phyloP scores from a whole-genome alignment of 2,113 vertebrate species.

The Periophthalmodon schlosseri region DNA sequence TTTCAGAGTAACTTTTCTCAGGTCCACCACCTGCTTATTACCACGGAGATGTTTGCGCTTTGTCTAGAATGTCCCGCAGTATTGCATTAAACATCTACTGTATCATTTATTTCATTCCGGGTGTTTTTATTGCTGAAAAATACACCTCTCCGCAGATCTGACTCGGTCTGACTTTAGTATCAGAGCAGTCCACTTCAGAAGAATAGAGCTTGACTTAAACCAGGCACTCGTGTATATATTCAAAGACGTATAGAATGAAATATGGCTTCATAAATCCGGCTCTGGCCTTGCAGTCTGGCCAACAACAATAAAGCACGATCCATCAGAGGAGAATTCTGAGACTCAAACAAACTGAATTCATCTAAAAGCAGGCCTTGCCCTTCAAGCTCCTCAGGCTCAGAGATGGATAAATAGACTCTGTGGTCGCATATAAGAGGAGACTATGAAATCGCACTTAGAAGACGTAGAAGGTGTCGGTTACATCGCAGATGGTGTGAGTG shows the following conservation, averaged over 20 bases:
- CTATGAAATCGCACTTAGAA: slow-evolving; percentile 30
- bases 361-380: slow-evolving; percentile 21
- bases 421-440: slow-evolving; percentile 9
- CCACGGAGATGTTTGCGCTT: too few relatives aligned
- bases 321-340: slow-evolving; percentile 42
- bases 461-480: background rate
- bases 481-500: background rate
- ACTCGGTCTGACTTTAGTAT: background rate
- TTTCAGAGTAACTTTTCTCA: background rate
- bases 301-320: slow-evolving; percentile 46
- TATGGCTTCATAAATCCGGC: slow-evolving; percentile 55
- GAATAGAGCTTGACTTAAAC: background rate
- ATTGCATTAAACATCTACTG: too few relatives aligned
- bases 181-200: background rate
- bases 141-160: too few relatives aligned
- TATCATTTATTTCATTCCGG: too few relatives aligned
- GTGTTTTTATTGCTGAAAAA: too few relatives aligned
- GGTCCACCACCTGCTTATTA: too few relatives aligned
- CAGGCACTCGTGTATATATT: slow-evolving; percentile 26
- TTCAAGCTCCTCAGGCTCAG: slow-evolving; percentile 41
- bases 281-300: slow-evolving; percentile 36
- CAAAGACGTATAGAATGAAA: slow-evolving; percentile 25
- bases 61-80: too few relatives aligned
- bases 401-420: slow-evolving; percentile 25
- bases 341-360: slow-evolving; percentile 51